These are phyloP conservation scores for Nerophis ophidion DNA, from an alignment of 2,113 vertebrate species.

Conservation along the genomic window DNA sequence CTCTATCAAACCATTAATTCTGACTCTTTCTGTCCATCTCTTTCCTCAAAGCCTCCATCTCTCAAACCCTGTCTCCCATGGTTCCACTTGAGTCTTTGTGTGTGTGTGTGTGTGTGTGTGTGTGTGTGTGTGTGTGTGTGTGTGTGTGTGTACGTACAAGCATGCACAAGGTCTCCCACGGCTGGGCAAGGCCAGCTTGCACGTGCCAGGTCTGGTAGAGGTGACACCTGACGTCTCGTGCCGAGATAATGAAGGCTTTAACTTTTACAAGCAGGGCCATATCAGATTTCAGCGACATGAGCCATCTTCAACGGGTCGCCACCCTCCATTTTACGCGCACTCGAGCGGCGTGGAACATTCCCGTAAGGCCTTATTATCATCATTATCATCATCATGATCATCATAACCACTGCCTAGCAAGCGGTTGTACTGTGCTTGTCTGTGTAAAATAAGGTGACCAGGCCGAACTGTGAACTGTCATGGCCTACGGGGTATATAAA, in stretches of 20 bases:
- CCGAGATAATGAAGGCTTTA: slow-evolving; percentile 78
- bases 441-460: slow-evolving; percentile 22
- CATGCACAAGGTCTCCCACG: slow-evolving; percentile 75
- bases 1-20: slow-evolving; percentile 55
- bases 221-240: slow-evolving; percentile 85
- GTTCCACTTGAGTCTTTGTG: slow-evolving; percentile 39
- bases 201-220: slow-evolving; percentile 90
- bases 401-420: slow-evolving; percentile 57
- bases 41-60: slow-evolving; percentile 43
- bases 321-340: slow-evolving; percentile 63
- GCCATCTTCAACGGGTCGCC: slow-evolving; percentile 59
- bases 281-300: slow-evolving; percentile 65
- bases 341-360: slow-evolving; percentile 54
- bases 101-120: slow-evolving; percentile 18
- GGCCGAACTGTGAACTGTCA: slow-evolving; percentile 52
- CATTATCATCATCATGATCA: slow-evolving; percentile 35
- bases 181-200: slow-evolving; percentile 66
- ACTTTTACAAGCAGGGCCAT: slow-evolving; percentile 68
- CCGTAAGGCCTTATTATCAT: slow-evolving; percentile 52
- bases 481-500: slow-evolving; percentile 37
- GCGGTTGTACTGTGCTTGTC: slow-evolving; percentile 42
- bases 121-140: slow-evolving; percentile 27
- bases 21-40: slow-evolving; percentile 44
- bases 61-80: slow-evolving; percentile 53
- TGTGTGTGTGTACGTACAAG: not conserved